These are phyloP conservation scores for Cyphomyrus discorhynchus DNA, from an alignment of 2,113 vertebrate genomes.

Conservation along the genomic window DNA sequence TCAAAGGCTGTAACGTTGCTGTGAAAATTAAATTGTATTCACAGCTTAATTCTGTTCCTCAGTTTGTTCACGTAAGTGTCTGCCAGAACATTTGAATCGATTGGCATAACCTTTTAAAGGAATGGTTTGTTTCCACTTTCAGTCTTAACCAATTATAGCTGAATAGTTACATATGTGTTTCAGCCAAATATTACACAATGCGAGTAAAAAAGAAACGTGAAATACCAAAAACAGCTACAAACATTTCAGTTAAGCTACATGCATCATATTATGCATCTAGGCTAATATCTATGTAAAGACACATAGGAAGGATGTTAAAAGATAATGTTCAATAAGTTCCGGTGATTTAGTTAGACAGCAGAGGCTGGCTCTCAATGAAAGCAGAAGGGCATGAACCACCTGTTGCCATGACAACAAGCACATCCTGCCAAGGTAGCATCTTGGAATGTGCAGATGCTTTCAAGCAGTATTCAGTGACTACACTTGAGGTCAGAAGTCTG, in stretches of 20 bases:
- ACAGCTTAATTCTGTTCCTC: not conserved
- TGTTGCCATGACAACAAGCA: conserved; percentile 91
- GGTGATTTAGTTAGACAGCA: conserved; percentile 42
- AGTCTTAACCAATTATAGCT: not conserved
- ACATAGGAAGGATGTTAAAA: conserved; percentile 10
- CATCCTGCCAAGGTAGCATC: conserved; percentile 54
- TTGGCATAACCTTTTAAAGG: not conserved
- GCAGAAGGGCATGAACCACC: conserved; percentile 69
- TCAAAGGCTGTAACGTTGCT: not conserved
- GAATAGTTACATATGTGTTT: not conserved
- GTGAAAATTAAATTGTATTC: not conserved
- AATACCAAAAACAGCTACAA: not conserved
- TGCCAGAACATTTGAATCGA: not conserved
- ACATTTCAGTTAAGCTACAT: not conserved
- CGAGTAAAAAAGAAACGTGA: not conserved
- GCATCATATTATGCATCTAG: not conserved
- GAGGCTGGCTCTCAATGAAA: conserved; percentile 74
- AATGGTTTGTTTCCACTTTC: not conserved
- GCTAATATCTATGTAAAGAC: not conserved
- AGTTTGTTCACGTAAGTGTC: not conserved
- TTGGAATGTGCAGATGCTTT: conserved; percentile 50
- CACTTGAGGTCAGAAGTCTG: not conserved
- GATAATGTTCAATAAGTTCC: conserved; percentile 42
- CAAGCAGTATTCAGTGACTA: conserved; percentile 41
- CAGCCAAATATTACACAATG: not conserved